Evolutionary conservation across 2,113 vertebrate species (phyloP).

Genomic region (Mobula birostris): DNA sequence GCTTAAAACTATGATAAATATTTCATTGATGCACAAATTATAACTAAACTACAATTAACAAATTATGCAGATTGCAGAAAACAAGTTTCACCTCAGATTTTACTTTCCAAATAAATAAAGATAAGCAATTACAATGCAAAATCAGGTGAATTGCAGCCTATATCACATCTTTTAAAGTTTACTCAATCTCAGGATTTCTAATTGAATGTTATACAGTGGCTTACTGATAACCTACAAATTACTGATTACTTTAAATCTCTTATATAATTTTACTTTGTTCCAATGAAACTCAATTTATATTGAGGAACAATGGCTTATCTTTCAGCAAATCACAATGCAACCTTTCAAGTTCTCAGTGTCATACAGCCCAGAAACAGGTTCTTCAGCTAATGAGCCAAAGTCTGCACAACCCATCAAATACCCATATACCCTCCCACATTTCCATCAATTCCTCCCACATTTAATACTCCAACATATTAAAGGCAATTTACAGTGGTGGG

Average conservation of each 20-base stretch:
- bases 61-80: neutral
- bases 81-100: neutral
- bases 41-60: neutral
- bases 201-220: neutral
- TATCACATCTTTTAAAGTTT: neutral
- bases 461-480: no score
- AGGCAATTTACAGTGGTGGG: no score
- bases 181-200: neutral
- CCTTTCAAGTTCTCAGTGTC: no score
- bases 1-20: neutral
- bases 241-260: neutral
- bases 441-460: no score
- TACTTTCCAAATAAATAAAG: neutral
- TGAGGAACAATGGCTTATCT: no score
- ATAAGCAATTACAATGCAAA: neutral
- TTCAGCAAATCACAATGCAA: no score
- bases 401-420: no score
- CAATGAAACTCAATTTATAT: no score
- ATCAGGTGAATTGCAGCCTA: neutral
- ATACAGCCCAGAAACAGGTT: no score
- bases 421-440: no score
- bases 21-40: neutral
- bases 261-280: no score
- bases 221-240: neutral
- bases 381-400: no score